Evolutionary conservation across 2,888 invertebrate genomes (phyloP).

Genomic region (Cryptops parisi): DNA sequence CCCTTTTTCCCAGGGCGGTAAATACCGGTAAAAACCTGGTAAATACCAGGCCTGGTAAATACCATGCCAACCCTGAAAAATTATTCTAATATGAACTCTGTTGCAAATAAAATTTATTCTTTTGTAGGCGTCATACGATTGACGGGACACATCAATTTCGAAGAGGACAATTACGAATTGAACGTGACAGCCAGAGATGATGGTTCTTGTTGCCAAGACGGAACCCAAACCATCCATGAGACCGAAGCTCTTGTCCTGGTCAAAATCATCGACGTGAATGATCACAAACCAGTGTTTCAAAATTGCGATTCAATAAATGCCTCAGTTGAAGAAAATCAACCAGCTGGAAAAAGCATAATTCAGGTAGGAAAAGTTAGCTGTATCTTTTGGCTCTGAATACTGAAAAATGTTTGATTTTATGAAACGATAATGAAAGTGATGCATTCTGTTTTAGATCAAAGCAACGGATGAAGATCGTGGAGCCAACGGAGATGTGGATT

Average conservation of each 20-base stretch:
- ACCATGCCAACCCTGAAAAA: too few relatives aligned
- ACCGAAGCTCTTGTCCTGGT: conserved; percentile 29
- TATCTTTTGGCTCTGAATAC: too few relatives aligned
- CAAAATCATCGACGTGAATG: conserved; percentile 40
- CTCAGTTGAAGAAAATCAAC: conserved; percentile 61
- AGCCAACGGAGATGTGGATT: conserved; percentile 50
- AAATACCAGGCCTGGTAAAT: too few relatives aligned
- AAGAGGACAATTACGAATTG: conserved; percentile 26
- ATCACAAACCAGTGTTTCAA: conserved; percentile 75
- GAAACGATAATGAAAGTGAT: neutral
- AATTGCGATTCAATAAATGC: conserved; percentile 71
- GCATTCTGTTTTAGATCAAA: conserved; percentile 40
- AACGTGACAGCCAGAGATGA: conserved; percentile 38
- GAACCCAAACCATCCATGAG: conserved; percentile 22
- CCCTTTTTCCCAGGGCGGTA: too few relatives aligned
- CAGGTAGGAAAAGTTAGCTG: too few relatives aligned
- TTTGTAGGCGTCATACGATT: conserved; percentile 25
- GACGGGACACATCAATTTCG: conserved; percentile 10
- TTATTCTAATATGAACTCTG: too few relatives aligned
- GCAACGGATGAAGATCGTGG: conserved; percentile 58
- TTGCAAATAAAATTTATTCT: neutral
- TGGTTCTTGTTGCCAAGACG: conserved; percentile 33
- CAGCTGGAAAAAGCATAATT: conserved; percentile 56
- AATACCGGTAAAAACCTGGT: too few relatives aligned
- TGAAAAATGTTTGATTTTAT: neutral